These are phyloP conservation scores for Spea multiplicata DNA, from an alignment of 2,113 vertebrate genomes.

Conservation along the genomic window DNA sequence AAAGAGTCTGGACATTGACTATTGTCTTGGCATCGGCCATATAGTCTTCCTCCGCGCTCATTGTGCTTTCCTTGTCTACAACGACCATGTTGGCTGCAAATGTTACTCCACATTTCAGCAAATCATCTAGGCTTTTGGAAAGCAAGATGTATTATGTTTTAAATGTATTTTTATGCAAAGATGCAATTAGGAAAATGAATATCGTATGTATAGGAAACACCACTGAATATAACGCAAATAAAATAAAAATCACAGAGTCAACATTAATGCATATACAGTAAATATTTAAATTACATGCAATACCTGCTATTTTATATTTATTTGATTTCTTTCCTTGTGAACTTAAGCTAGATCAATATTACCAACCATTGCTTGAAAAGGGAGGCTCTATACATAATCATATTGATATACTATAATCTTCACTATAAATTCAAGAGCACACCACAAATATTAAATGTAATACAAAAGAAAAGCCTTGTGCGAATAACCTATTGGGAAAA, in stretches of 20 bases:
- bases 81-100: slow-evolving; percentile 97
- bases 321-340: background rate
- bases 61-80: slow-evolving; percentile 97
- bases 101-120: slow-evolving; percentile 91
- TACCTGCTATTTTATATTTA: background rate
- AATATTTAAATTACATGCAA: background rate
- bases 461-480: background rate
- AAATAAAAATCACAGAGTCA: too few relatives aligned
- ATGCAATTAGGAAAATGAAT: too few relatives aligned
- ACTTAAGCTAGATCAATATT: slow-evolving; percentile 5
- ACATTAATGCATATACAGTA: background rate
- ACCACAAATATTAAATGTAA: slow-evolving; percentile 6
- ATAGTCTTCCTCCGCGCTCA: slow-evolving; percentile 97
- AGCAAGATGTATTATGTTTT: slow-evolving; percentile 50
- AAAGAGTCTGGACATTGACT: slow-evolving; percentile 96
- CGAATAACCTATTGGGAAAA: background rate
- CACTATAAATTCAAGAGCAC: slow-evolving; percentile 18
- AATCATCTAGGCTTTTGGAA: slow-evolving; percentile 86
- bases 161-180: background rate
- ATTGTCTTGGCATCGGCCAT: slow-evolving; percentile 98
- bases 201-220: background rate
- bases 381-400: background rate
- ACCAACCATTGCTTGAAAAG: background rate
- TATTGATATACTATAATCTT: slow-evolving; percentile 14
- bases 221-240: too few relatives aligned